These are phyloP conservation scores for Eupsilia transversa DNA, from an alignment of 2,888 invertebrate species.

Conservation along the genomic window DNA sequence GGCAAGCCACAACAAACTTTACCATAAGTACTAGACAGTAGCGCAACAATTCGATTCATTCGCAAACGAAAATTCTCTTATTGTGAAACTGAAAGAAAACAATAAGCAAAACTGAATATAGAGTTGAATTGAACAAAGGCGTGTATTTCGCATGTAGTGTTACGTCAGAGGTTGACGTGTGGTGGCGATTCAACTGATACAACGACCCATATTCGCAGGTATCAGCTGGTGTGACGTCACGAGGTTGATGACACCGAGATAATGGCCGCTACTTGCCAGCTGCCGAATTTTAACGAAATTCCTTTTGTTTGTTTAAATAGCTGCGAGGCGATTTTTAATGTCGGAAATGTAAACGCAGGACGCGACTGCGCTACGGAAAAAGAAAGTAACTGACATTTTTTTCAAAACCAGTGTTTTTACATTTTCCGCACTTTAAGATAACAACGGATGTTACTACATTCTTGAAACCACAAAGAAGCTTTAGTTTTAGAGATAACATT, in stretches of 20 bases:
- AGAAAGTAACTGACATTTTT: too few relatives aligned
- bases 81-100: slow-evolving; percentile 10
- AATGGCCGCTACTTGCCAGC: slow-evolving; percentile 50
- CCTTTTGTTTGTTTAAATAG: slow-evolving; percentile 36
- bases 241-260: slow-evolving; percentile 79
- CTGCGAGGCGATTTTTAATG: slow-evolving; percentile 11
- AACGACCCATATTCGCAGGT: slow-evolving; percentile 73
- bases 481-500: too few relatives aligned
- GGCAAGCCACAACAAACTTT: slow-evolving; percentile 7
- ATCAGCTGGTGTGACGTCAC: slow-evolving; percentile 84
- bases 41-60: background rate
- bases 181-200: slow-evolving; percentile 49
- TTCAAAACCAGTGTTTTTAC: too few relatives aligned
- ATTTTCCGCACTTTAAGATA: too few relatives aligned
- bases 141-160: slow-evolving; percentile 42
- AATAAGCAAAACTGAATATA: slow-evolving; percentile 11
- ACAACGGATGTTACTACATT: too few relatives aligned
- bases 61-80: slow-evolving; percentile 20
- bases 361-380: too few relatives aligned
- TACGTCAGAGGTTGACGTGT: slow-evolving; percentile 58
- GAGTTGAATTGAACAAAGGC: slow-evolving; percentile 34
- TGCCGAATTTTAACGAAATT: slow-evolving; percentile 54
- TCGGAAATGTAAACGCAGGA: slow-evolving; percentile 2
- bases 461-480: too few relatives aligned
- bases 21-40: background rate